Evolutionary conservation across 2,888 invertebrate genomes (phyloP).

Genomic region (Agrotis puta): DNA sequence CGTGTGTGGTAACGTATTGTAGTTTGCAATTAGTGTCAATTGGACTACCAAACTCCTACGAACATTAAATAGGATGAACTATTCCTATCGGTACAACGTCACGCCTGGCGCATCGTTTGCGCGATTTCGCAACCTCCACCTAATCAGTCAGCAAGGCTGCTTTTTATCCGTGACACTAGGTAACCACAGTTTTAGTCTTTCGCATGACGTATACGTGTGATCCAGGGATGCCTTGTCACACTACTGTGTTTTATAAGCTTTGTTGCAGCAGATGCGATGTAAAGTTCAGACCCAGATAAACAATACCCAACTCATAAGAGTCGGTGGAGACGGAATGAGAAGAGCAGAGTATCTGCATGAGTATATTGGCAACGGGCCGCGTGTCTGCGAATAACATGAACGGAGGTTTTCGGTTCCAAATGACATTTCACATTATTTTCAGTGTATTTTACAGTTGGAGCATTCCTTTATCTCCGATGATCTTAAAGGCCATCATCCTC

Average conservation of each 20-base stretch:
- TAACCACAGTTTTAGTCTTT: neutral
- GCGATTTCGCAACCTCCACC: neutral
- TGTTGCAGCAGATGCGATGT: neutral
- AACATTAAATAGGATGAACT: conserved; percentile 22
- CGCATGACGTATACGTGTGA: neutral
- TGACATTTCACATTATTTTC: neutral
- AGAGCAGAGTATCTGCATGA: neutral
- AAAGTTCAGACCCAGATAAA: neutral
- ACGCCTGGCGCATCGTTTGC: conserved; percentile 7
- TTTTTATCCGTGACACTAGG: neutral
- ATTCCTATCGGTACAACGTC: conserved; percentile 19
- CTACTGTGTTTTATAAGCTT: neutral
- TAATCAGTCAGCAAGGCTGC: conserved; percentile 1
- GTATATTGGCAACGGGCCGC: neutral
- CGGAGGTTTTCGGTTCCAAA: neutral
- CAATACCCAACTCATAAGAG: neutral
- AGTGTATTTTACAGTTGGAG: too few relatives aligned
- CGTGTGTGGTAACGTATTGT: conserved; percentile 15
- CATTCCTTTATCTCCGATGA: neutral
- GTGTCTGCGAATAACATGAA: neutral
- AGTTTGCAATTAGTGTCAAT: conserved; percentile 42
- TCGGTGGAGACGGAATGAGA: neutral
- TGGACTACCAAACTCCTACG: conserved; percentile 39
- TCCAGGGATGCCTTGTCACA: neutral
- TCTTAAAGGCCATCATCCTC: neutral